A percentile compares a stretch with the other conserved stretches of the same genome.
phyloP scores from a whole-genome alignment of 2,888 invertebrate genomes.

The Mythimna vitellina region DNA sequence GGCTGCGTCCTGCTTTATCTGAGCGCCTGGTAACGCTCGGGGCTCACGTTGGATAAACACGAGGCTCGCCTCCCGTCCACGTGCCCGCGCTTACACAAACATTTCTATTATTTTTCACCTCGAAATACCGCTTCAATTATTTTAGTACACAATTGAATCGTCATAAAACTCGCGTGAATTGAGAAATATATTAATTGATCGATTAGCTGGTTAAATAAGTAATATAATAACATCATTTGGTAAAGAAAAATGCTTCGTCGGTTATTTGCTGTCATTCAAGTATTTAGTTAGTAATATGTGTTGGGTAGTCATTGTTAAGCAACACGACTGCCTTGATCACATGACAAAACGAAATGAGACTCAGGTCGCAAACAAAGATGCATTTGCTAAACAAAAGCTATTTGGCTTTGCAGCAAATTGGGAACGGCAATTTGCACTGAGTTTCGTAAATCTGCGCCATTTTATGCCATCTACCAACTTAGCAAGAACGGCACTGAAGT shows the following conservation, averaged over 20 bases:
- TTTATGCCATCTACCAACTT: slow-evolving; percentile 26
- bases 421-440: slow-evolving; percentile 64
- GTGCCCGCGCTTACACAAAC: slow-evolving; percentile 74
- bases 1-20: no score
- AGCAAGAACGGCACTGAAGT: slow-evolving; percentile 33
- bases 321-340: slow-evolving; percentile 39
- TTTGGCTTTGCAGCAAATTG: slow-evolving; percentile 66
- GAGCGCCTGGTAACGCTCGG: slow-evolving; percentile 47
- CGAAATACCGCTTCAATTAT: slow-evolving; percentile 57
- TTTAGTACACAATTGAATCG: slow-evolving; percentile 53
- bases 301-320: slow-evolving; percentile 43
- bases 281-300: slow-evolving; percentile 9
- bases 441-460: slow-evolving; percentile 61
- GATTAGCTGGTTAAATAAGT: slow-evolving; percentile 12
- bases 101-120: slow-evolving; percentile 72
- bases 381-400: slow-evolving; percentile 61
- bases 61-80: slow-evolving; percentile 72
- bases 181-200: slow-evolving; percentile 22
- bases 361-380: slow-evolving; percentile 61
- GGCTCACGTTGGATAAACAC: slow-evolving; percentile 81
- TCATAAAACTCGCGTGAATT: slow-evolving; percentile 24
- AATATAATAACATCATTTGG: neutral
- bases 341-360: slow-evolving; percentile 52
- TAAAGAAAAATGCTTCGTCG: neutral
- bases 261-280: slow-evolving; percentile 1